phyloP scores from a whole-genome alignment of 2,113 vertebrate genomes.

The Oncorhynchus kisutch region DNA sequence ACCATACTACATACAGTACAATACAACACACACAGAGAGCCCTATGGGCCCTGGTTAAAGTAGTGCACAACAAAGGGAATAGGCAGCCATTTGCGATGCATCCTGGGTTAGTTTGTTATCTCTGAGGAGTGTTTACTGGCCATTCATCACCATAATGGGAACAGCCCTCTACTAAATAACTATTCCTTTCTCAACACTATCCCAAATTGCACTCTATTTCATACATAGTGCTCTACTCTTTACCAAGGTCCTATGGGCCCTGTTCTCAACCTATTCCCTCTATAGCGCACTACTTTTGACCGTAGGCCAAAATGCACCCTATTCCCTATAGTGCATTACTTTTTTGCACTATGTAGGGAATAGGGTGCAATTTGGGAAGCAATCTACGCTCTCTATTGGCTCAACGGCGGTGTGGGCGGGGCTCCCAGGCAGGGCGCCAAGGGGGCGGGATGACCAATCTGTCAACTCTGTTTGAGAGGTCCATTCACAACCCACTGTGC shows the following conservation, averaged over 20 bases:
- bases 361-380: no score
- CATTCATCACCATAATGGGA: conserved; percentile 75
- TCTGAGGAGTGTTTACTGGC: conserved; percentile 64
- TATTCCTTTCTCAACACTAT: conserved; percentile 42
- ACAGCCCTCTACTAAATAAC: conserved; percentile 65
- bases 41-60: no score
- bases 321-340: no score
- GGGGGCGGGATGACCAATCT: conserved; percentile 46
- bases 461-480: conserved; percentile 50
- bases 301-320: no score
- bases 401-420: conserved; percentile 42
- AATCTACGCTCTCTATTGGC: not conserved
- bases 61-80: no score
- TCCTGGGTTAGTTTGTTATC: conserved; percentile 51
- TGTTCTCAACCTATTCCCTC: no score
- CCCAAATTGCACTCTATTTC: conserved; percentile 3
- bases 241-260: no score
- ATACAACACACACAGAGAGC: no score
- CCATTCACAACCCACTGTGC: conserved; percentile 28
- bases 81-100: conserved; percentile 29
- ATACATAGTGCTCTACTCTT: no score
- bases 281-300: no score
- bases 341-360: no score
- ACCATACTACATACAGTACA: not conserved
- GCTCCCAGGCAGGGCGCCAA: conserved; percentile 34